phyloP scores from a whole-genome alignment of 2,888 invertebrate genomes.

The Julus scanicus region DNA sequence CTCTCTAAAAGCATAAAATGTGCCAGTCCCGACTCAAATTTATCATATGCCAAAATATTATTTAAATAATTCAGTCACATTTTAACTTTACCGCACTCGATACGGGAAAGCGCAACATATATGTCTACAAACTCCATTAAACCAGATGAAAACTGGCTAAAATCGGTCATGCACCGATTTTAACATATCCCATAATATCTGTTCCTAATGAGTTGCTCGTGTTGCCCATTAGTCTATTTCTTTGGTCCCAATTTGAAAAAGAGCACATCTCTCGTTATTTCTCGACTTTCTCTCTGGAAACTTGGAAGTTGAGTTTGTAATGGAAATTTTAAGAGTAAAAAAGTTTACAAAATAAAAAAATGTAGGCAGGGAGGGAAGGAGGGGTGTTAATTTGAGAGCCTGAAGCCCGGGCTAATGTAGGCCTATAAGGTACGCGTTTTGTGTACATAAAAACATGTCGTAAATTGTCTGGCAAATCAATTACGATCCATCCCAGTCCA shows the following conservation, averaged over 20 bases:
- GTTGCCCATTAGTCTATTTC: slow-evolving; percentile 14
- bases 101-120: no score
- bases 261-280: background rate
- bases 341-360: no score
- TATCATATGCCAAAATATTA: no score
- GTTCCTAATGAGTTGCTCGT: background rate
- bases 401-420: background rate
- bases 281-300: background rate
- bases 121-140: no score
- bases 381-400: background rate
- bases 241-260: background rate
- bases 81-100: no score
- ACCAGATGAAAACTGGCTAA: no score
- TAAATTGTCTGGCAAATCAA: slow-evolving; percentile 28
- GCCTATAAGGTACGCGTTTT: background rate
- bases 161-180: no score
- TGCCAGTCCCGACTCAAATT: no score
- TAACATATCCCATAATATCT: background rate
- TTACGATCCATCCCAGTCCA: background rate
- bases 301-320: no score
- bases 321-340: no score
- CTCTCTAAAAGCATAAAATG: no score
- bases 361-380: background rate
- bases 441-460: background rate
- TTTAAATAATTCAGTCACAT: no score